Conservation (phyloP, 2,113 vertebrate genomes). For the Gracilinanus agilis region DNA sequence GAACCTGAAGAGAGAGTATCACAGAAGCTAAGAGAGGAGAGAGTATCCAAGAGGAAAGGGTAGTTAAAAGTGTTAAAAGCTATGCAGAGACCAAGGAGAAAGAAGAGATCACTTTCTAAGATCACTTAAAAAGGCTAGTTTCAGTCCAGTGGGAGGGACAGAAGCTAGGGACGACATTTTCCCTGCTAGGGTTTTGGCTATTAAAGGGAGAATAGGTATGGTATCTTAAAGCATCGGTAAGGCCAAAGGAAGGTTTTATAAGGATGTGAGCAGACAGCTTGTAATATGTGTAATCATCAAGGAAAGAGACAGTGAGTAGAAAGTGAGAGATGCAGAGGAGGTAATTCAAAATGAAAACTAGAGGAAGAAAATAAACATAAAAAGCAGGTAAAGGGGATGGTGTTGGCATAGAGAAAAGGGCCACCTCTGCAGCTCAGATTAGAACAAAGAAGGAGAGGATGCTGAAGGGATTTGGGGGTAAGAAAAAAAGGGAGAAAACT, state of each 20-base stretch:
- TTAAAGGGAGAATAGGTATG: neutral
- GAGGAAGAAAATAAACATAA: neutral
- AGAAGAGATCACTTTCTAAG: neutral
- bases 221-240: neutral
- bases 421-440: neutral
- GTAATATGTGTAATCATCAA: neutral
- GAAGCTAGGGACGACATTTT: neutral
- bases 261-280: neutral
- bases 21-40: too few species aligned
- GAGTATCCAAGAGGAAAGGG: neutral
- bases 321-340: neutral
- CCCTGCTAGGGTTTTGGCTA: neutral
- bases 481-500: neutral
- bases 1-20: neutral
- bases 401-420: neutral
- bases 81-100: too few species aligned
- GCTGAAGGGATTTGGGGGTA: neutral
- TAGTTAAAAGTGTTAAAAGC: neutral
- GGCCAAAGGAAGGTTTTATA: neutral
- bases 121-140: neutral
- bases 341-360: neutral
- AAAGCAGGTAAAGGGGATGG: neutral
- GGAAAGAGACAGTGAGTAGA: neutral
- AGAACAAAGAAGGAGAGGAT: neutral
- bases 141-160: neutral